phyloP scores from a whole-genome alignment of 2,888 invertebrate genomes.

The Hipparchia semele region DNA sequence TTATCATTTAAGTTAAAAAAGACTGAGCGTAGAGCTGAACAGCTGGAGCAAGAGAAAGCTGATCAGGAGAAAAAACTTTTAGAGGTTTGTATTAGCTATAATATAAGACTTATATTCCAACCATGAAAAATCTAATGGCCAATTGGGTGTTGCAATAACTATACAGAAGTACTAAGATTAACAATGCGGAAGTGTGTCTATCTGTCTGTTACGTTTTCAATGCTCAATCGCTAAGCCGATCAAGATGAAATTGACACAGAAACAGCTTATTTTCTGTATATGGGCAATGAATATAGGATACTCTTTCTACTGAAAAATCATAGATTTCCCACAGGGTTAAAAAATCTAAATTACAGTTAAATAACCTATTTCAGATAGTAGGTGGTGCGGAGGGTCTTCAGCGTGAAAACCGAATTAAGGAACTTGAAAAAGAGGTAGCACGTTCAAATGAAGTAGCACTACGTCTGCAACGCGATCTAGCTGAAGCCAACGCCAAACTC shows the following conservation, averaged over 20 bases:
- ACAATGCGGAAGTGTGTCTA: no score
- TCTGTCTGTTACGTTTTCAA: no score
- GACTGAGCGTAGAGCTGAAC: slow-evolving; percentile 94
- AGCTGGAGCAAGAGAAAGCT: slow-evolving; percentile 92
- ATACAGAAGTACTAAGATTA: no score
- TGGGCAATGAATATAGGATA: no score
- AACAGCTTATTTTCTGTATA: no score
- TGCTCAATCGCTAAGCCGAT: no score
- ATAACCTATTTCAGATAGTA: slow-evolving; percentile 60
- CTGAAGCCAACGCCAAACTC: slow-evolving; percentile 85
- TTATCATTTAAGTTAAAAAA: slow-evolving; percentile 99
- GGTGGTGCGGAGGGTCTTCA: slow-evolving; percentile 85
- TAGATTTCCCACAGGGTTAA: no score
- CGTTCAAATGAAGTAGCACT: slow-evolving; percentile 89
- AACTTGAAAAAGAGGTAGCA: slow-evolving; percentile 93
- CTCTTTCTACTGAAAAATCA: no score
- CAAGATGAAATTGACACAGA: no score
- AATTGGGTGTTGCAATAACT: background rate
- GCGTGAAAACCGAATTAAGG: slow-evolving; percentile 87
- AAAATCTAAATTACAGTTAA: no score
- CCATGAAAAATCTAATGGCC: no score
- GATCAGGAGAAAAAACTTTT: slow-evolving; percentile 87
- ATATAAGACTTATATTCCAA: background rate
- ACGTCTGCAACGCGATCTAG: slow-evolving; percentile 87
- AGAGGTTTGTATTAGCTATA: slow-evolving; percentile 53